Evolutionary conservation across 1,140 invertebrate genomes (phyloP), one percentile per base, ranked within the genome.

Genomic region (Drosophila lacteicornis): DNA sequence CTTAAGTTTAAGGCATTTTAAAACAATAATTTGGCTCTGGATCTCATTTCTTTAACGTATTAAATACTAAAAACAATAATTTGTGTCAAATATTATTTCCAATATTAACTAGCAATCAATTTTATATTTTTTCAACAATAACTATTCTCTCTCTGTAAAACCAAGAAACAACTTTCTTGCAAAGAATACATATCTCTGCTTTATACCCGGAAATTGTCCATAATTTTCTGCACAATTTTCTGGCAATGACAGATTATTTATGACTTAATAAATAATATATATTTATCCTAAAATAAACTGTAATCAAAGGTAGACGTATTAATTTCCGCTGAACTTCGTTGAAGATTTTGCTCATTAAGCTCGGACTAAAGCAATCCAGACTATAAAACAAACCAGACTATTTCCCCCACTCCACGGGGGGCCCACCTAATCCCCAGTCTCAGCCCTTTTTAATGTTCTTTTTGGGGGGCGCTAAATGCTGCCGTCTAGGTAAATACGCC

Each of bases 401-500:
- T 17, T 40, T 25, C 11, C 36, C 42, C 33, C 51, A 19, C 15
- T 25, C 13, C 12, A 15, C 30, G 30, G 17, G 33, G 19, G 19
- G 12, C n/a, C 51, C 25, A 53, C 59, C 62, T 79, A 51, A 55
- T 65, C 50, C 30, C 45, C 43, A 43, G 33, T 30, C 59, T 36
- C 56, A 55, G 19, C 46, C 58, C 53, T 49, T 69, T 81, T 88
- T 81, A 75, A 85, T 71, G 81, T 38, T 36, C 22, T 30, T 71
- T 73, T 51, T 27, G 40, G 27, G 27, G 27, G 47, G 38, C 57
- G 74, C 66, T 80, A 90, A 90, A 81, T 90, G 68, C 81, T 74
- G 68, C 67, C 70, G 71, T 71, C 69, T 81, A 88, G 84, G 81
- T 88, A 88, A 90, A 90, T 67, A 81, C 81, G 63, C 68, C 62